Evolutionary conservation across 2,888 invertebrate species (phyloP).

Genomic region (Helicoverpa assulta): DNA sequence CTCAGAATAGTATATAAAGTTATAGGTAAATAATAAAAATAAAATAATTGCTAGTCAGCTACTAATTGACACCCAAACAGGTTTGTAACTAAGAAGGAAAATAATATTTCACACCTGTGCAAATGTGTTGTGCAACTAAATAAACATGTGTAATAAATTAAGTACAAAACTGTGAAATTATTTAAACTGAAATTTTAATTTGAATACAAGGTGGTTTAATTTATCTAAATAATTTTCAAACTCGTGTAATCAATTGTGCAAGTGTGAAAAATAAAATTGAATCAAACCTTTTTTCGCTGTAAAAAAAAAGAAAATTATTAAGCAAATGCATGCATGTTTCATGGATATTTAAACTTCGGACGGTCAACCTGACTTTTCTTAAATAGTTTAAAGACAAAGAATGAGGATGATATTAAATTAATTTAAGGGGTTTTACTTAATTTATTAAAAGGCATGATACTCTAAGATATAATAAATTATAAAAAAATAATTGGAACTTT

Average conservation of each 20-base stretch:
- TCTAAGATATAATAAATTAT: background rate
- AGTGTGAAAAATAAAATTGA: conserved; percentile 46
- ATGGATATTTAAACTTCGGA: background rate
- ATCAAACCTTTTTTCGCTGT: conserved; percentile 87
- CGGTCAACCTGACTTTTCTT: too few species aligned
- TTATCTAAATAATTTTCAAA: background rate
- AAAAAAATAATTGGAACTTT: background rate
- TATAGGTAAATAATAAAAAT: background rate
- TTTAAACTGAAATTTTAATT: background rate
- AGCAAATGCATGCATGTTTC: conserved; percentile 53
- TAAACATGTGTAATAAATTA: conserved; percentile 19
- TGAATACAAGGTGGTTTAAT: background rate
- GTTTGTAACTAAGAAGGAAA: background rate
- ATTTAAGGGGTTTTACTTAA: background rate
- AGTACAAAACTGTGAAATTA: background rate
- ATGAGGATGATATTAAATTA: background rate
- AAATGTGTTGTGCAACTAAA: conserved; percentile 36
- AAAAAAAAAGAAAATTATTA: conserved; percentile 72
- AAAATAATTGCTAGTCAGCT: background rate
- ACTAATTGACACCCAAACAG: background rate
- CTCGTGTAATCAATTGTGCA: conserved; percentile 46
- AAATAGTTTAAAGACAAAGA: background rate
- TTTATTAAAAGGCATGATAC: background rate
- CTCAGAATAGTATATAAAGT: background rate
- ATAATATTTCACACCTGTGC: conserved; percentile 45